Conservation (phyloP, 2,797 vertebrate species). For the Clarias pachynema region DNA sequence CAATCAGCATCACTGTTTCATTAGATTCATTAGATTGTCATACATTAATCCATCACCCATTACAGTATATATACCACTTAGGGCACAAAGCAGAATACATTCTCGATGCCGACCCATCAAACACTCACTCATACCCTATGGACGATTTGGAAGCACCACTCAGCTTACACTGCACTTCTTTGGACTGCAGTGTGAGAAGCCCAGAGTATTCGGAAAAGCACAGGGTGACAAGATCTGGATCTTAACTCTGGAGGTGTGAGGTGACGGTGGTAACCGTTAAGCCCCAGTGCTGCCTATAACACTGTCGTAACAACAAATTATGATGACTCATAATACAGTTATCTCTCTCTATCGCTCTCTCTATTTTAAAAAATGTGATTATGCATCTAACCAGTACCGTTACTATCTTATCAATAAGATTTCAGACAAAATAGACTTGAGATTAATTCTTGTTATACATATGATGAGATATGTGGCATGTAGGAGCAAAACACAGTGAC, state of each 20-base stretch:
- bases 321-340: background rate
- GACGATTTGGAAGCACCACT: no score
- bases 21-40: background rate
- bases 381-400: background rate
- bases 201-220: no score
- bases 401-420: background rate
- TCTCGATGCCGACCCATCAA: no score
- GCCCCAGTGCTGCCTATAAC: background rate
- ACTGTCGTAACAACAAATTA: background rate
- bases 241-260: no score
- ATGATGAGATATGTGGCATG: background rate
- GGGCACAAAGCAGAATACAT: no score
- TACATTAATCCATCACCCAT: no score
- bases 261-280: no score
- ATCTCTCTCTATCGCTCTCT: background rate
- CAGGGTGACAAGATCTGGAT: no score
- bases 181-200: no score
- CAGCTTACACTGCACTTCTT: no score
- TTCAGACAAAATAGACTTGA: background rate
- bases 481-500: background rate
- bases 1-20: background rate
- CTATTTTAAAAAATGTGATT: conserved; percentile 6
- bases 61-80: no score
- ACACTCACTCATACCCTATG: no score
- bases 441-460: background rate